Conservation (phyloP, 2,888 invertebrate species). For the Apoda limacodes region DNA sequence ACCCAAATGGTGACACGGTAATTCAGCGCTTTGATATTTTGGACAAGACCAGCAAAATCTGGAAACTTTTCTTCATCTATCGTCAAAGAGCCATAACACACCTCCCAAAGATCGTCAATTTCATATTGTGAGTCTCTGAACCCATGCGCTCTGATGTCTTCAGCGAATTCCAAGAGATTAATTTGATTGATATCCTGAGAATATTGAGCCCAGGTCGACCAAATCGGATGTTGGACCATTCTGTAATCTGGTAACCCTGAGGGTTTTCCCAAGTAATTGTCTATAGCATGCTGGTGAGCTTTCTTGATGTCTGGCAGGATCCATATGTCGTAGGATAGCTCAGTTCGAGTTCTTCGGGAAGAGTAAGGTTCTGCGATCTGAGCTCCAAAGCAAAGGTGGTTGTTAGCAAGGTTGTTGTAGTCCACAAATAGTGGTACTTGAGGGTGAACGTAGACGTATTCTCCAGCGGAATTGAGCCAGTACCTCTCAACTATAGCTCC, state of each 20-base stretch:
- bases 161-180: conserved; percentile 73
- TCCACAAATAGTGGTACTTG: conserved; percentile 78
- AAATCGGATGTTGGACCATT: conserved; percentile 84
- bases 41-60: conserved; percentile 71
- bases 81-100: conserved; percentile 82
- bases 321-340: conserved; percentile 72
- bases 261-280: conserved; percentile 73
- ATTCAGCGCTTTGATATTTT: conserved; percentile 71
- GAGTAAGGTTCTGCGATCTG: conserved; percentile 69
- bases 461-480: conserved; percentile 80
- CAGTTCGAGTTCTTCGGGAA: conserved; percentile 34
- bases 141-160: conserved; percentile 72
- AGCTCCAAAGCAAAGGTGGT: conserved; percentile 70
- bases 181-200: conserved; percentile 71
- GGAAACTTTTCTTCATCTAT: conserved; percentile 80
- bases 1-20: conserved; percentile 86
- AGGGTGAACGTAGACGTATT: conserved; percentile 73
- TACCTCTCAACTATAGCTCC: conserved; percentile 74
- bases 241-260: conserved; percentile 70
- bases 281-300: conserved; percentile 74
- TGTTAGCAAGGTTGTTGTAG: conserved; percentile 67
- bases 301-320: conserved; percentile 65
- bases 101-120: conserved; percentile 91
- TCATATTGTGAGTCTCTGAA: conserved; percentile 82
- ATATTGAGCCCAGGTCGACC: conserved; percentile 90